Percentiles rank a stretch among this genome's conserved stretches.
These are phyloP conservation scores for Melieria omissa DNA, from an alignment of 2,888 invertebrate species.

Conservation along the genomic window DNA sequence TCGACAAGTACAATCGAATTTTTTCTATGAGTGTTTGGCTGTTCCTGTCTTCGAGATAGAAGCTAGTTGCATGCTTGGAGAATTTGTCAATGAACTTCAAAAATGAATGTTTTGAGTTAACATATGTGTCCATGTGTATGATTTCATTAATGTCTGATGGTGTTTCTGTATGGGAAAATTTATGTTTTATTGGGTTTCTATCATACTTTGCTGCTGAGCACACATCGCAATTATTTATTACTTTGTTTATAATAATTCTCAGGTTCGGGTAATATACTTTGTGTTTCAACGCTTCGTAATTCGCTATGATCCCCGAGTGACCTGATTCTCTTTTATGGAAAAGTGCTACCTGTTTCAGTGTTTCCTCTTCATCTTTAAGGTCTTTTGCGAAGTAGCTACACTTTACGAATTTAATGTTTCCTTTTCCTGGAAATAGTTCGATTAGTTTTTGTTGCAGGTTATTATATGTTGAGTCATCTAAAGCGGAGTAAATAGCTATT, in stretches of 20 bases:
- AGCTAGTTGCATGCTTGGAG: neutral
- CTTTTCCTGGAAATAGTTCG: neutral
- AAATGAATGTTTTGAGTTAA: slow-evolving; percentile 31
- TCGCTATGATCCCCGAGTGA: no score
- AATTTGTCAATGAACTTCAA: slow-evolving; percentile 1
- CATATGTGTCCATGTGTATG: slow-evolving; percentile 17
- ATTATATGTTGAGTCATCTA: slow-evolving; percentile 20
- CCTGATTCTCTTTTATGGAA: no score
- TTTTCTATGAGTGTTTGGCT: neutral
- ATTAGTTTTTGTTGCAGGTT: slow-evolving; percentile 29
- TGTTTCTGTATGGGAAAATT: slow-evolving; percentile 34
- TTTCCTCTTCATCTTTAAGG: no score
- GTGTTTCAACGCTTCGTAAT: neutral
- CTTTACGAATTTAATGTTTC: no score
- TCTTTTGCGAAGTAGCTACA: no score
- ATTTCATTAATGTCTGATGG: slow-evolving; percentile 26
- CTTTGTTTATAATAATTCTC: slow-evolving; percentile 34
- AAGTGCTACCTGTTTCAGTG: no score
- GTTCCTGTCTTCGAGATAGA: neutral
- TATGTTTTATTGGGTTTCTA: slow-evolving; percentile 32
- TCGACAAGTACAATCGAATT: neutral
- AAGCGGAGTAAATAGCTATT: slow-evolving; percentile 30
- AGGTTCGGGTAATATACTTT: slow-evolving; percentile 40
- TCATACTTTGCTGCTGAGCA: slow-evolving; percentile 41
- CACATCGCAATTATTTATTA: slow-evolving; percentile 43